Conservation (phyloP, 2,888 invertebrate species). For the Yponomeuta sedellus region DNA sequence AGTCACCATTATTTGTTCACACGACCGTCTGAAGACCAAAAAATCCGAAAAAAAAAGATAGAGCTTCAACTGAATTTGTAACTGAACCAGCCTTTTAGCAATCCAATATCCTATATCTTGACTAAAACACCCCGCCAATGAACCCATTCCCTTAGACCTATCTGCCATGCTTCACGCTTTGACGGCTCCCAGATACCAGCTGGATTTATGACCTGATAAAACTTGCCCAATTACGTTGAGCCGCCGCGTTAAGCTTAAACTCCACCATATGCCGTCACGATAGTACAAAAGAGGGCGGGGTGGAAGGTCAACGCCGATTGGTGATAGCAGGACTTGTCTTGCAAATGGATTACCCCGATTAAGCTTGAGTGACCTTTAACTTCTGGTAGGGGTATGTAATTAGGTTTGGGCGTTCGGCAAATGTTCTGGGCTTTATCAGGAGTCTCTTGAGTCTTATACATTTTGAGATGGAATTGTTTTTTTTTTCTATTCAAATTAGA, state of each 20-base stretch:
- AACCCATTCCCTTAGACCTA: background rate
- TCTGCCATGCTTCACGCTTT: constrained; percentile 35
- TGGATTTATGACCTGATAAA: constrained; percentile 71
- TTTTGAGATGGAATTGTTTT: background rate
- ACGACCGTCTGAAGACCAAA: no score
- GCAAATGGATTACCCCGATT: constrained; percentile 68
- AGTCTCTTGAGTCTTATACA: background rate
- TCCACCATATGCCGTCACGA: constrained; percentile 16
- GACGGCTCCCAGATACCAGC: constrained; percentile 61
- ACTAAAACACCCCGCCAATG: background rate
- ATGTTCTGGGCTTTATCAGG: background rate
- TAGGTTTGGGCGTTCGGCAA: constrained; percentile 38
- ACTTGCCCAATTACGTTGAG: constrained; percentile 39
- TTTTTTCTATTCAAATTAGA: background rate
- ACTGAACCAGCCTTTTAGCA: background rate
- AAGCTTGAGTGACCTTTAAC: constrained; percentile 61
- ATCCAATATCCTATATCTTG: background rate
- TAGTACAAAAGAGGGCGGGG: constrained; percentile 25
- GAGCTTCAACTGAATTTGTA: background rate
- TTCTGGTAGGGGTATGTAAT: constrained; percentile 60
- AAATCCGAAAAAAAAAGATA: no score
- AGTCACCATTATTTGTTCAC: no score
- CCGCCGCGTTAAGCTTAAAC: background rate
- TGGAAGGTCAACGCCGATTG: constrained; percentile 39
- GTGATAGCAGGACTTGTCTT: constrained; percentile 59